phyloP scores from a whole-genome alignment of 2,797 vertebrate species.

The Thalassophryne amazonica region DNA sequence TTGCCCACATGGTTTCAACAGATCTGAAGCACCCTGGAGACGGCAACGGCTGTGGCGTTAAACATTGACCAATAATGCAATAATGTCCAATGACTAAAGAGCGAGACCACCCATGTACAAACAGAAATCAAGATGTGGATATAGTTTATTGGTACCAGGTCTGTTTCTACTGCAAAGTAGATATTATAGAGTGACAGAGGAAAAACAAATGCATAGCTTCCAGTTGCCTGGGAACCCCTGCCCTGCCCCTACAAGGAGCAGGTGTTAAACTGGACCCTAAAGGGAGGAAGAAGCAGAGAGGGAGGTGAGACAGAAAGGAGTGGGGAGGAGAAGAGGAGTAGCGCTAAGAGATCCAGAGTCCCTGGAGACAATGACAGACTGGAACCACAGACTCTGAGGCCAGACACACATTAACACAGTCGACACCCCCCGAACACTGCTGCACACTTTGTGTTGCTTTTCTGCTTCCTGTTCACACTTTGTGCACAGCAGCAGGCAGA shows the following conservation, averaged over 20 bases:
- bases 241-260: constrained; percentile 64
- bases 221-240: constrained; percentile 69
- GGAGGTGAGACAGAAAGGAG: constrained; percentile 34
- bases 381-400: constrained; percentile 55
- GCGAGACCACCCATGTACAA: neutral
- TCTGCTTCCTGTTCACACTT: constrained; percentile 2
- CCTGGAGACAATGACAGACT: constrained; percentile 66
- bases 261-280: constrained; percentile 68
- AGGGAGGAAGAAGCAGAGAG: constrained; percentile 36
- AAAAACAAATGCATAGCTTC: constrained; percentile 6
- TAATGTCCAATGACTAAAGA: no score
- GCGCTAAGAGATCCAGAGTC: constrained; percentile 52
- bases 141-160: neutral
- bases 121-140: neutral
- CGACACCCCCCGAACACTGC: constrained; percentile 57
- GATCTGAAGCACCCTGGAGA: neutral
- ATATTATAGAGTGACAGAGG: neutral
- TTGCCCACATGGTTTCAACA: constrained; percentile 43
- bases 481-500: constrained; percentile 31
- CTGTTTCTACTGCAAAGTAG: neutral
- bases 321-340: constrained; percentile 47
- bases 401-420: constrained; percentile 2
- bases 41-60: constrained; percentile 25
- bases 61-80: constrained; percentile 49
- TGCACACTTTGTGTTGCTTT: constrained; percentile 4